phyloP scores from a whole-genome alignment of 2,888 invertebrate species.

The Merodon equestris region DNA sequence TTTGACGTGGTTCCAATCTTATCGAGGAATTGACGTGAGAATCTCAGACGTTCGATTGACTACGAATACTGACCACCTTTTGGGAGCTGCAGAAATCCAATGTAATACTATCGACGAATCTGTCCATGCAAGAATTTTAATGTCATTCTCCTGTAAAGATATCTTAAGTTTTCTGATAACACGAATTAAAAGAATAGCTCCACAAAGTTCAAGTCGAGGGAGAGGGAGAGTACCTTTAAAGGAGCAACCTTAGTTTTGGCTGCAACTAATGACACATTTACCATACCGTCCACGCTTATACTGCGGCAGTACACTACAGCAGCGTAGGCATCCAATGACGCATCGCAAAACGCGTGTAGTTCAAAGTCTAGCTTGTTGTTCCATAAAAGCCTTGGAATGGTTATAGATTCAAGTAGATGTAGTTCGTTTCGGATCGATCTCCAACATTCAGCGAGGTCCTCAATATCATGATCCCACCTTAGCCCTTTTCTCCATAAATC shows the following conservation, averaged over 20 bases:
- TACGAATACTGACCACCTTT: constrained; percentile 32
- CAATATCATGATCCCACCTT: constrained; percentile 9
- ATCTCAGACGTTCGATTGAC: constrained; percentile 60
- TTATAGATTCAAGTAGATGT: neutral
- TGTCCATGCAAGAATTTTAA: constrained; percentile 50
- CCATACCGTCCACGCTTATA: neutral
- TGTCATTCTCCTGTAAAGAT: constrained; percentile 19
- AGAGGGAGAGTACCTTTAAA: constrained; percentile 17
- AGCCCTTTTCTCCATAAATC: constrained; percentile 13
- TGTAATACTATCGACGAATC: constrained; percentile 26
- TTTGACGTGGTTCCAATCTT: constrained; percentile 56
- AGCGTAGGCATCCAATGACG: constrained; percentile 37
- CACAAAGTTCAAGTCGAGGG: constrained; percentile 16
- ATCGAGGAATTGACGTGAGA: constrained; percentile 17
- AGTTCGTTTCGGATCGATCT: neutral
- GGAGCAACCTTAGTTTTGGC: constrained; percentile 31
- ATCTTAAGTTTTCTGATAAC: constrained; percentile 5
- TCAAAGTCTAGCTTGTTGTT: constrained; percentile 5
- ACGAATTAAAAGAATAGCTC: constrained; percentile 7
- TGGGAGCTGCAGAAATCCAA: constrained; percentile 20
- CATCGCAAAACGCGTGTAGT: constrained; percentile 20
- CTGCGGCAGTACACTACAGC: constrained; percentile 32
- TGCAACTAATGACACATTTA: constrained; percentile 15
- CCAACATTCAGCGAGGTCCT: constrained; percentile 15
- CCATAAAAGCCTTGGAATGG: constrained; percentile 11